Evolutionary conservation across 1,140 invertebrate species (phyloP), one percentile per base, ranked within the genome.

Genomic region (Ephestia elutella): DNA sequence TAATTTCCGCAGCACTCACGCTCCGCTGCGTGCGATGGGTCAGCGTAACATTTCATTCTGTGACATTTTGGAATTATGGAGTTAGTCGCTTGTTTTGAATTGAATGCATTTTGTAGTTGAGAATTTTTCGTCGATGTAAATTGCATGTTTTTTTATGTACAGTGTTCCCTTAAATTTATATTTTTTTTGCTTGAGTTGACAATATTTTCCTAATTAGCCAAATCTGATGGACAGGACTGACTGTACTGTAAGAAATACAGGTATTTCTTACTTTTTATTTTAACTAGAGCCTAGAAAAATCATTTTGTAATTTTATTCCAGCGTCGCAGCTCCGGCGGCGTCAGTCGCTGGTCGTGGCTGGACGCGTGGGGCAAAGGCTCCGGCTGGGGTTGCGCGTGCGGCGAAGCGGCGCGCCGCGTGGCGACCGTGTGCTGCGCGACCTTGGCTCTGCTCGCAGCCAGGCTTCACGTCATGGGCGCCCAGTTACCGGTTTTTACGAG

Each of bases 401-500:
- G 91, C 28, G 93, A 94, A 67, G 94, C 95, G 28, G 93, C 95
- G 32, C 92, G 96, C 59, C 89, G 97, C 54, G 87, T 97, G 28
- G 89, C 90, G 10, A 93, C 96, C 9, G 90, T 98, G 13, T 92
- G 93, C 54, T 90, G 93, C 54, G 94, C 95, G n/a, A 96, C 96
- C 0, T 80, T 96, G 28, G 92, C 93, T 48, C 90, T 98, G 28
- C 89, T 99, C 30, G 90, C 96, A n/a, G 92, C 94, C 9, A 91
- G 97, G 63, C 91, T 99, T 50, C 95, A 96, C 78, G 94, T 99
- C 54, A 99, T 99, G 97, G 97, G 97, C 20, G 96, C 97, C 0
- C 96, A 98, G 89, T 90, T 99, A 68, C 97, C 97, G 17, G 95
- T 98, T 58, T 99, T 99, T 88, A 99, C 97, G 21, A 94, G 95